Evolutionary conservation across 2,888 invertebrate species (phyloP).

Genomic region (Fragum sueziense): DNA sequence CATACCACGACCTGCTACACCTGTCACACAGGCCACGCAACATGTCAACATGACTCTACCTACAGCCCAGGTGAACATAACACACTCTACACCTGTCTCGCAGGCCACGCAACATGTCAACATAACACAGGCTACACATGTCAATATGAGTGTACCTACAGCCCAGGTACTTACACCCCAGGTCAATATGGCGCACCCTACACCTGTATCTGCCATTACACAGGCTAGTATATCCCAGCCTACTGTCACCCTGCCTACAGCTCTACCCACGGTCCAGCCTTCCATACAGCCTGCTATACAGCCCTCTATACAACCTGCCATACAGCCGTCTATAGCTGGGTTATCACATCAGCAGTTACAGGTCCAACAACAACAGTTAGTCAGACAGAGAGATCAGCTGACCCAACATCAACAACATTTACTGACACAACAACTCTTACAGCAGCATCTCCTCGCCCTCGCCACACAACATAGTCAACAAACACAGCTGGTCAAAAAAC

Average conservation of each 20-base stretch:
- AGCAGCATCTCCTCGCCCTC: constrained; percentile 40
- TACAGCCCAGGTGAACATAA: not conserved
- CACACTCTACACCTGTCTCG: constrained; percentile 4
- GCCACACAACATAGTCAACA: constrained; percentile 36
- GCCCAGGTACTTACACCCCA: not conserved
- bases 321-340: not conserved
- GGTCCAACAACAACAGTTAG: constrained; percentile 41
- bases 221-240: not conserved
- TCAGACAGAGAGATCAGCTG: constrained; percentile 44
- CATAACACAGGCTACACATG: too few species aligned
- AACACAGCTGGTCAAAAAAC: constrained; percentile 10
- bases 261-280: not conserved
- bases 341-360: constrained; percentile 35
- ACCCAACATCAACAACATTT: constrained; percentile 49
- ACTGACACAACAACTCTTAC: constrained; percentile 43
- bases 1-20: constrained; percentile 31
- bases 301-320: not conserved
- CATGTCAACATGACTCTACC: not conserved
- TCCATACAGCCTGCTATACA: not conserved
- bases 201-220: not conserved
- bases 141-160: too few species aligned
- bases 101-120: not conserved
- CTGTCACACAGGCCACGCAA: not conserved
- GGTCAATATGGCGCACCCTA: too few species aligned
- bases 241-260: not conserved